Base-by-base conservation (phyloP, 2,888 invertebrate genomes). In the Hyles lineata region DNA sequence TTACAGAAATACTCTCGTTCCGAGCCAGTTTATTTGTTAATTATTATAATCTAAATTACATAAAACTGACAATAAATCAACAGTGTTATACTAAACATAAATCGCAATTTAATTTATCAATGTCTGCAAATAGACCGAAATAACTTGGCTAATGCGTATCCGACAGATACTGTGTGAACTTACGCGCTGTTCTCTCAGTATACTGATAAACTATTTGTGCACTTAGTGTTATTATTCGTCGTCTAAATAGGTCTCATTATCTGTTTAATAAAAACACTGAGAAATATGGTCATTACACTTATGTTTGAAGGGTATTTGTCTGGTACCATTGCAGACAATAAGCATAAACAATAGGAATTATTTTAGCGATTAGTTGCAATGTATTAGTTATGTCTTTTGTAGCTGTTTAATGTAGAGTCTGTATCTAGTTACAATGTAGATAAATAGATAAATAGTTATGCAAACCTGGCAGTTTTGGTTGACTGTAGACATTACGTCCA, bases 101-200 rank as follows among this genome's bases (percentile, higher is more conserved):
- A 73, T 70, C 63, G 73, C 43, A 61, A 59, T 61, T 52, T 75
- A 76, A 76, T 1, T 70, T 55, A 61, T 70, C 17, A 61, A 72
- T n/a, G 70, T 71, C 62, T 60, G 73, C 62, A 71, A 72, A 70
- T 71, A 73, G 23, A 70, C 69, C 70, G 58, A 77, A 77, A 72
- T 74, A 60, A 73, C 29, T 74, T 60, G 59, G 73, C 72, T 79
- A 70, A 76, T 75, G 77, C 82, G 80, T 77, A 83, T 63, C 72
- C 70, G 19, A 74, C 74, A 43, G 62, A 70, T 72, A 70, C 70
- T 71, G n/a, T 67, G 74, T 81, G 77, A 80, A 82, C 78, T 77
- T 83, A 78, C 32, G n/a, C 35, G 52, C 32, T 62, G 23, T 62
- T 70, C 52, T 74, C 72, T 70, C 73, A 61, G 50, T 67, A 61